Base-by-base conservation (phyloP, 1,140 invertebrate genomes). In the Hyles vespertilio region DNA sequence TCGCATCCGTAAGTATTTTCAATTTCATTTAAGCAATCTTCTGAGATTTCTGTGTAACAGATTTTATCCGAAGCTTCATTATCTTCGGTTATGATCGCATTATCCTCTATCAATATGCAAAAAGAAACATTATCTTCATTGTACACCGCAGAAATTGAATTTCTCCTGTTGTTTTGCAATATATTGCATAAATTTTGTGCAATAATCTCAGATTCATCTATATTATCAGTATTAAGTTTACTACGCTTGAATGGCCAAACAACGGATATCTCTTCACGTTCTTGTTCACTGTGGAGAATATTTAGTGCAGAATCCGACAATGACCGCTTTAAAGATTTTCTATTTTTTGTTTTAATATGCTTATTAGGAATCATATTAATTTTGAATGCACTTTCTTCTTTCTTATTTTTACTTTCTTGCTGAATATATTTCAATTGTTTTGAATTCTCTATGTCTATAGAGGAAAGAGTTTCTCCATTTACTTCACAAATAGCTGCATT, bases 81-180 rank as follows among this genome's bases (percentile, higher is more conserved):
- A 69, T 80, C 80, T 67, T 84, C 74, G 32, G 72, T 60, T 69
- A 86, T 70, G 56, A 86, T 72, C 58, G 81, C 81, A 51, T 81
- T 69, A 62, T 86, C 70, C 56, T 86, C 80, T 56, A 87, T 87
- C 5, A 89, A 64, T 54, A 87, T 89, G 61, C 81, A 86, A 63
- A 79, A 72, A 1, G 79, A 81, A 44, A 88, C 67, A 65, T 78
- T 83, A 34, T 84, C 77, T 59, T 82, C 82, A 58, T 81, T 81
- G 58, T 77, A 79, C 51, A 80, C 66, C 45, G 78, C 68, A 56
- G 81, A 80, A n/a, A 87, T 74, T 11, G 85, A 89, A 57, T 89
- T 87, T 48, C 84, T 66, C 51, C 84, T 65, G 56, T 76, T 80
- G 68, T 59, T n/a, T 68, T 84, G 77, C 55, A 84, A 67, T 49